A percentile compares a stretch with the other conserved stretches of the same genome.
These are phyloP conservation scores for Daktulosphaira vitifoliae DNA, from an alignment of 1,140 invertebrate species.

Conservation along the genomic window DNA sequence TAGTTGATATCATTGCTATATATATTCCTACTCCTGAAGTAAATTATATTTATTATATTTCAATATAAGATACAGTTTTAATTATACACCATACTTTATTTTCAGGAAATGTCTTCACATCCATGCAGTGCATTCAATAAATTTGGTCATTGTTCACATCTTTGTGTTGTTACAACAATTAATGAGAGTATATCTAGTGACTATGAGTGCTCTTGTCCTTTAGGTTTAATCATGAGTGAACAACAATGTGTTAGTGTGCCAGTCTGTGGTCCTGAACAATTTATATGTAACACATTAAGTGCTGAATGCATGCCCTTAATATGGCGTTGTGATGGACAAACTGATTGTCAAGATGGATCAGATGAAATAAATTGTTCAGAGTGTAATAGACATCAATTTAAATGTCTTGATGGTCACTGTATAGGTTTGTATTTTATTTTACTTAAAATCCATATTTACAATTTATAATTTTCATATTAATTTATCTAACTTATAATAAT, in stretches of 20 bases:
- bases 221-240: constrained; percentile 59
- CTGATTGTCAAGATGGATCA: constrained; percentile 73
- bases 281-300: constrained; percentile 56
- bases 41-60: constrained; percentile 20
- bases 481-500: not conserved
- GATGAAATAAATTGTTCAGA: constrained; percentile 66
- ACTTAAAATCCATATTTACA: too few relatives aligned
- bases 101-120: constrained; percentile 40
- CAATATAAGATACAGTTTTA: not conserved
- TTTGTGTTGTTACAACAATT: constrained; percentile 50
- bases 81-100: not conserved
- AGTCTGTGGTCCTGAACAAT: constrained; percentile 66
- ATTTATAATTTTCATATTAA: too few relatives aligned
- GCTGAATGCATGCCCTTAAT: constrained; percentile 68
- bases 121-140: constrained; percentile 43
- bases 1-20: constrained; percentile 54
- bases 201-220: constrained; percentile 64
- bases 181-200: constrained; percentile 40
- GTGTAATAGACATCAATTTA: constrained; percentile 58
- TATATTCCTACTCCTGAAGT: constrained; percentile 40
- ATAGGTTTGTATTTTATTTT: constrained; percentile 55
- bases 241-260: constrained; percentile 60
- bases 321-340: constrained; percentile 77
- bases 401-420: constrained; percentile 58
- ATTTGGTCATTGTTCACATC: constrained; percentile 57